Evolutionary conservation across 2,888 invertebrate species (phyloP).

Genomic region (Sthenelais limicola): DNA sequence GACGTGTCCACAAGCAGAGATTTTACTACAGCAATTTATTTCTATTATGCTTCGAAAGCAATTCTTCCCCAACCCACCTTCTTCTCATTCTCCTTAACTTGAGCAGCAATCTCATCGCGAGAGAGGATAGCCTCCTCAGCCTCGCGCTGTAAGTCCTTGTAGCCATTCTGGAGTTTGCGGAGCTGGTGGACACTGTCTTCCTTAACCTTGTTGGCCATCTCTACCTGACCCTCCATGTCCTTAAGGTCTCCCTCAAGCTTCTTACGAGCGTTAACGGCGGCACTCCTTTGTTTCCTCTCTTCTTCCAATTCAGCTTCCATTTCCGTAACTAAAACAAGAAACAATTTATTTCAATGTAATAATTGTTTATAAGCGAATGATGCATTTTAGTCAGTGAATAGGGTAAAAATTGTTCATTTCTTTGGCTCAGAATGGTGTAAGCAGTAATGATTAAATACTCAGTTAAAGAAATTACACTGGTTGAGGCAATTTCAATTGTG

Average conservation of each 20-base stretch:
- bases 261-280: constrained; percentile 89
- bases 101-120: constrained; percentile 80
- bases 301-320: constrained; percentile 96
- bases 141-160: constrained; percentile 85
- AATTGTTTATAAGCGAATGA: too few relatives aligned
- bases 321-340: constrained; percentile 80
- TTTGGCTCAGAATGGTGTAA: too few relatives aligned
- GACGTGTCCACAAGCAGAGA: too few relatives aligned
- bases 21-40: too few relatives aligned
- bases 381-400: too few relatives aligned
- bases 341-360: too few relatives aligned
- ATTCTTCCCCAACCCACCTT: constrained; percentile 56
- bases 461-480: too few relatives aligned
- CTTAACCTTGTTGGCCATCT: constrained; percentile 88
- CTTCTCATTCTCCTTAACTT: constrained; percentile 68
- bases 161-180: constrained; percentile 82
- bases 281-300: constrained; percentile 93
- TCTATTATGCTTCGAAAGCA: too few relatives aligned
- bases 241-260: constrained; percentile 95
- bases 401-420: too few relatives aligned
- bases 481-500: too few relatives aligned
- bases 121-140: constrained; percentile 87
- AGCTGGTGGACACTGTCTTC: constrained; percentile 97
- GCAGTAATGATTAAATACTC: too few relatives aligned
- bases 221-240: constrained; percentile 80